Conservation (phyloP, 2,113 vertebrate genomes). For the Nipponia nippon region DNA sequence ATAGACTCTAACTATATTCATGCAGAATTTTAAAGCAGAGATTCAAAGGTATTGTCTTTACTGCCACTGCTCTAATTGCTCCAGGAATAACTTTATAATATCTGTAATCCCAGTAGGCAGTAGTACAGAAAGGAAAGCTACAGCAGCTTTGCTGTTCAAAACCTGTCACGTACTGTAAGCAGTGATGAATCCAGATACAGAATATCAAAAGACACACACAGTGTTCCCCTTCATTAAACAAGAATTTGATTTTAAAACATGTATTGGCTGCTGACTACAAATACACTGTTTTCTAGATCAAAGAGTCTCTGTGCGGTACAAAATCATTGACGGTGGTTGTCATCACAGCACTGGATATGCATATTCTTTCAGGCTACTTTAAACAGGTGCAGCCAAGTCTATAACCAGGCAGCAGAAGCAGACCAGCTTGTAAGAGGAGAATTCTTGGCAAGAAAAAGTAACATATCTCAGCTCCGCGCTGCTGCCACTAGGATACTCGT, state of each 20-base stretch:
- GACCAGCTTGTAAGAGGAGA: not conserved
- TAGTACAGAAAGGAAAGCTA: not conserved
- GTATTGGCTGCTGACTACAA: constrained; percentile 40
- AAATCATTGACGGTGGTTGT: not conserved
- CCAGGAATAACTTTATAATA: not conserved
- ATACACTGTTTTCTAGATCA: constrained; percentile 33
- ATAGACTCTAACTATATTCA: not conserved
- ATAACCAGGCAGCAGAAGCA: not conserved
- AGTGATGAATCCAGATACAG: constrained; percentile 9
- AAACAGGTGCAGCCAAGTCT: not conserved
- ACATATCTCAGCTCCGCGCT: not conserved
- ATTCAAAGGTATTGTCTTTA: not conserved
- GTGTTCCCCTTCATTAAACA: constrained; percentile 15
- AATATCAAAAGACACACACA: constrained; percentile 33
- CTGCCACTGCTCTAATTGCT: not conserved
- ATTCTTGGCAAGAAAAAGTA: not conserved
- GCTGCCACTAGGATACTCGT: not conserved
- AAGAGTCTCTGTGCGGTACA: not conserved
- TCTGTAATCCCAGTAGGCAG: not conserved
- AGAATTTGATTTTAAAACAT: constrained; percentile 25
- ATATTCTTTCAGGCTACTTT: not conserved
- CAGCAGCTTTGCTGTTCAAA: constrained; percentile 12
- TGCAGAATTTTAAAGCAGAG: not conserved
- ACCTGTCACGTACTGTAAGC: constrained; percentile 20
- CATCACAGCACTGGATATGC: not conserved